Evolutionary conservation across 2,888 invertebrate genomes (phyloP).

Genomic region (Diplolepis rosae): DNA sequence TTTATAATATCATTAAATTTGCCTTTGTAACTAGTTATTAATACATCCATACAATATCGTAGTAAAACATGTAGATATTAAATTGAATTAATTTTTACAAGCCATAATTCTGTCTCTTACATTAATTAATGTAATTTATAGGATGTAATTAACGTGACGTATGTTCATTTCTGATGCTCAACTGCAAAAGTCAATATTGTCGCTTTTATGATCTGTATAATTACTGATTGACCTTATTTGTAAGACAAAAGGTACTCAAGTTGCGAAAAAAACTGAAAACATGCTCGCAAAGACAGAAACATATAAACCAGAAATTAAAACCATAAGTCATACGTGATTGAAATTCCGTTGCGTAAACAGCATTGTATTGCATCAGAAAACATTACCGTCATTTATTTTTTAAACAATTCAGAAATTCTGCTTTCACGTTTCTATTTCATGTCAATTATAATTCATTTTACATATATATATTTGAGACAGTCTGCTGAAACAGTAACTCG

Average conservation of each 20-base stretch:
- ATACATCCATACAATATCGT: no score
- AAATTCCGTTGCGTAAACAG: conserved; percentile 9
- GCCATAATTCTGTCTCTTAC: no score
- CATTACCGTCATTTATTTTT: neutral
- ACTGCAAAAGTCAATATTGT: conserved; percentile 6
- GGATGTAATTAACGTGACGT: neutral
- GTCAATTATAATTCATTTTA: neutral
- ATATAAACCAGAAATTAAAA: conserved; percentile 16
- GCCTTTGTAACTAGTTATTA: no score
- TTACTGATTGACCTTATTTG: conserved; percentile 22
- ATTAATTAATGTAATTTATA: conserved; percentile 14
- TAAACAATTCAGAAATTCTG: conserved; percentile 10
- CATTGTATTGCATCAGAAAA: conserved; percentile 18
- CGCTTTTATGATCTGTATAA: conserved; percentile 11
- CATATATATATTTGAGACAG: no score
- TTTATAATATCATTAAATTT: no score
- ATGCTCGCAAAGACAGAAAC: conserved; percentile 14
- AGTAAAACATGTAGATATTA: no score
- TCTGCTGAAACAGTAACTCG: no score
- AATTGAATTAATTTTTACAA: no score
- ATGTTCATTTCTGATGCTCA: neutral
- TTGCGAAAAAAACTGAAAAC: conserved; percentile 14
- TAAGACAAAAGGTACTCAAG: conserved; percentile 26
- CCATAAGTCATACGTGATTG: conserved; percentile 13
- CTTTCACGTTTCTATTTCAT: neutral